Evolutionary conservation across 2,888 invertebrate species (phyloP).

Genomic region (Andrena chrysosceles): DNA sequence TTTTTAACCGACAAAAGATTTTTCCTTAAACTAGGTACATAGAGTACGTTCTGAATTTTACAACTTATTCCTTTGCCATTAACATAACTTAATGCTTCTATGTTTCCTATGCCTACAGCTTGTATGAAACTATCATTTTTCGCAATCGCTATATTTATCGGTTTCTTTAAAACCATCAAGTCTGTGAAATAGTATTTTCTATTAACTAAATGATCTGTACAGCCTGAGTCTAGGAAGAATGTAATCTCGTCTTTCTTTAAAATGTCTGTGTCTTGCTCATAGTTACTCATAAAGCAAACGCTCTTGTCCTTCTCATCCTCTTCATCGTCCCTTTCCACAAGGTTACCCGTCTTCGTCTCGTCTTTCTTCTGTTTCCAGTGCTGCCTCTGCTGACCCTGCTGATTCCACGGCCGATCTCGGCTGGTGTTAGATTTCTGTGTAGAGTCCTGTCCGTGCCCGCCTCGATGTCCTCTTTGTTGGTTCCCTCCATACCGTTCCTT

Average conservation of each 20-base stretch:
- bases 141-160: constrained; percentile 20
- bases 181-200: constrained; percentile 13
- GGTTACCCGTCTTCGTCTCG: neutral
- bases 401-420: neutral
- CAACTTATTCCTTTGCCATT: neutral
- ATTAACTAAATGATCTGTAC: constrained; percentile 33
- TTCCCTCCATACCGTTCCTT: too few relatives aligned
- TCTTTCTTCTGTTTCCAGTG: too few relatives aligned
- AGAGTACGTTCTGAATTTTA: constrained; percentile 8
- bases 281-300: constrained; percentile 4
- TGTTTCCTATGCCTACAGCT: neutral
- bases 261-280: neutral
- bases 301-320: neutral
- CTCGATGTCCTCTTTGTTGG: neutral
- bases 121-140: constrained; percentile 12
- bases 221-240: constrained; percentile 36
- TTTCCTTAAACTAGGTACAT: constrained; percentile 17
- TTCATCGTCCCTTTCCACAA: neutral
- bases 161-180: constrained; percentile 10
- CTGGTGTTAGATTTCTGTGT: neutral
- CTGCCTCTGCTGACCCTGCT: neutral
- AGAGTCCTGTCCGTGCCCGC: neutral
- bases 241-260: neutral
- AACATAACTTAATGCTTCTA: neutral
- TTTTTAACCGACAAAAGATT: constrained; percentile 22